Base-by-base conservation (phyloP, 2,888 invertebrate genomes). In the Diarsia rubi region DNA sequence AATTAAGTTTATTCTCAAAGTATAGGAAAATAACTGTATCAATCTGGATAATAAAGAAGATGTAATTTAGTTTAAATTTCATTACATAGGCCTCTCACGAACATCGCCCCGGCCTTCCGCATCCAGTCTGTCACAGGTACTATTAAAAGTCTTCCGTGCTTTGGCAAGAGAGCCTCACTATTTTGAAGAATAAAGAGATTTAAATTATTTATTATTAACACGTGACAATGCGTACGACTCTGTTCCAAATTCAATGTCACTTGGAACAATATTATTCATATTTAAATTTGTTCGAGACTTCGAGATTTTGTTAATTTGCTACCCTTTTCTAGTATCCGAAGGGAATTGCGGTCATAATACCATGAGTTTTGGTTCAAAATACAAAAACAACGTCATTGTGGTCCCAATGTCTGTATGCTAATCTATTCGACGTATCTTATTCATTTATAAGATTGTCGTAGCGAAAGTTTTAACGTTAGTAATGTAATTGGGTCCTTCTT, bases 231-330 rank as follows among this genome's bases (percentile, higher is more conserved):
- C 0, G 8, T 19, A 37, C 8, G 47, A 63, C 0, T 8, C 14
- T 27, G 27, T 24, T 52, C 42, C n/a, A 45, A 75, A 45, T 69
- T 47, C 45, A 62, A 59, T 45, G 27, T 37, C 27, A 19, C 12
- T 47, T 31, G 24, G 52, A 47, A 69, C 19, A 62, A 65, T 59
- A 42, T 42, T 49, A 75, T 78, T 66, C 16, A 62, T 64, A 60
- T 45, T 75, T 69, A 52, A 49, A 78, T 45, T n/a, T 59, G 63
- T 59, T 57, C 44, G 24, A 16, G 59, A 64, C n/a, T 70, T 27
- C 11, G 14, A 31, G 24, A 64, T 59, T 70, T 37, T 45, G 44
- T 14, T 52, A 27, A 65, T 77, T 64, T 52, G 19, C 19, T 52
- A 37, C 60, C 37, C 4, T 60, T 57, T 57, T 49, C n/a, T 24